These are phyloP conservation scores for Listrodromus nycthemerus DNA, from an alignment of 2,888 invertebrate species.

Conservation along the genomic window DNA sequence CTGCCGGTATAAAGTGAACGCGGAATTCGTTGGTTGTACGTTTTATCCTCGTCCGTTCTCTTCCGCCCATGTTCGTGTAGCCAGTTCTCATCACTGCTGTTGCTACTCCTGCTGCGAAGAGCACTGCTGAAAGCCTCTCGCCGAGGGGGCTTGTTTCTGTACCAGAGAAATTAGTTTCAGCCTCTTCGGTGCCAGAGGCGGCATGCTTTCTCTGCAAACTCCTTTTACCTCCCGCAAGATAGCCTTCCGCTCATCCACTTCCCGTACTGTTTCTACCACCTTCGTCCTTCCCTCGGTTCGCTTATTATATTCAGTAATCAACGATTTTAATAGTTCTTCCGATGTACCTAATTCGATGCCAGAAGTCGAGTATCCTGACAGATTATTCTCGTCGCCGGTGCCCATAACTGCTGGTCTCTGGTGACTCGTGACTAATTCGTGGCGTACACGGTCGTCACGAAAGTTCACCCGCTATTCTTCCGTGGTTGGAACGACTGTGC, in stretches of 20 bases:
- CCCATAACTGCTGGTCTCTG: conserved; percentile 9
- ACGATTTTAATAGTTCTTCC: conserved; percentile 56
- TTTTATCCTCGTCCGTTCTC: conserved; percentile 38
- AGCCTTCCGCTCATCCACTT: background rate
- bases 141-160: conserved; percentile 49
- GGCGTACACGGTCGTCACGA: conserved; percentile 1
- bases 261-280: background rate
- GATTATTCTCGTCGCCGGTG: conserved; percentile 2
- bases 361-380: conserved; percentile 30
- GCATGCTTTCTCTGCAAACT: conserved; percentile 5
- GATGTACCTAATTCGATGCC: conserved; percentile 56
- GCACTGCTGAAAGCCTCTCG: conserved; percentile 34
- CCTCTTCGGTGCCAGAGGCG: conserved; percentile 37
- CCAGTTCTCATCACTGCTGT: conserved; percentile 4
- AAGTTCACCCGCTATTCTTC: background rate
- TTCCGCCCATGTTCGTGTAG: conserved; percentile 8
- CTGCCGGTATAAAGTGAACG: conserved; percentile 51
- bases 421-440: background rate
- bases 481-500: background rate
- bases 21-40: conserved; percentile 45
- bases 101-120: conserved; percentile 7
- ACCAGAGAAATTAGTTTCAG: conserved; percentile 57
- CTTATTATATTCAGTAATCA: conserved; percentile 62
- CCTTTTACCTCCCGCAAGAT: conserved; percentile 21
- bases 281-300: conserved; percentile 34